Evolutionary conservation across 2,797 vertebrate species (phyloP), one percentile per base, ranked within the genome.

Genomic region (Neoniphon sammara): DNA sequence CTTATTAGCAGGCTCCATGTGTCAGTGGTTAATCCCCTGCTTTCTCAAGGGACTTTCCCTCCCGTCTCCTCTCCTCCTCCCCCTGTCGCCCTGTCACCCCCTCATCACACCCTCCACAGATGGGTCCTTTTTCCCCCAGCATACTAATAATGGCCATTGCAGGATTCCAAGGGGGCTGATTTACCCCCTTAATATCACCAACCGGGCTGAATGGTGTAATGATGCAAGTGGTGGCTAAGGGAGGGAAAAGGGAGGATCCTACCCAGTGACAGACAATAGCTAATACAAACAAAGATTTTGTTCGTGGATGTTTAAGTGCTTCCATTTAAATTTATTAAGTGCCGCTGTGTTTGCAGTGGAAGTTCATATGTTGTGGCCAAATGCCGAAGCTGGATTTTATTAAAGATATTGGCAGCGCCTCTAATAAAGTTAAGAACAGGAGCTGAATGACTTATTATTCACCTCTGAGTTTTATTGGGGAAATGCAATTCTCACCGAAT

Each of bases 1-100:
- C 93, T 93, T 93, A 93, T 94, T 94, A 94, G 92, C 91, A 92
- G 87, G 90, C 93, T 93, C 90, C 90, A 90, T 91, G 90, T 94
- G 93, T 93, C 93, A 90, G 80, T 93, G 90, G 93, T 94, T 94
- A 94, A 94, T 94, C 92, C 93, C 85, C 60, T 0, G 1, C 67
- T 64, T 75, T 87, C 92, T 88, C 83, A 18, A 30, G 89, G 90
- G 91, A 91, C 85, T 49, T 25, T 47, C 54, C 36, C 20, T 5
- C 30, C 34, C 18, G 25, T 27, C 52, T 50, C 55, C 63, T 65
- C 56, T 53, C 76, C 85, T 65, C 49, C 17, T 36, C 62, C 65
- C 49, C 68, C 73, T 50, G 68, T 52, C 68, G 78, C 80, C 81
- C 85, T 85, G 81, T 85, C 86, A 78, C 87, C 91, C 89, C 90